These are phyloP conservation scores for Saguinus midas DNA, from an alignment of 2,113 vertebrate genomes.

Conservation along the genomic window DNA sequence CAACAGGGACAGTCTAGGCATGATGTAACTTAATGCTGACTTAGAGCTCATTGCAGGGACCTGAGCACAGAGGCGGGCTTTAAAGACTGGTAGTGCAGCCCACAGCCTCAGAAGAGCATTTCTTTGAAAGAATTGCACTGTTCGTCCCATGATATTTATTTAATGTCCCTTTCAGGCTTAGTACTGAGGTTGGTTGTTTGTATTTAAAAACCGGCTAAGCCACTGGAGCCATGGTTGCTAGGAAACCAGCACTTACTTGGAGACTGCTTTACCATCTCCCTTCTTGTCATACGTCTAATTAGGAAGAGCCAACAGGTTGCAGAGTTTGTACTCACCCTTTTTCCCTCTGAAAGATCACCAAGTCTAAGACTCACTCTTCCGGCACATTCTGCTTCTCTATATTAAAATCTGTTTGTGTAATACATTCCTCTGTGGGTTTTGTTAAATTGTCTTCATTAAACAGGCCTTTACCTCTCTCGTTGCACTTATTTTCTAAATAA, in stretches of 20 bases:
- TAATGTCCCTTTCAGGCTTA: not conserved
- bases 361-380: not conserved
- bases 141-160: constrained; percentile 36
- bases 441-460: not conserved
- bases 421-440: not conserved
- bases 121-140: not conserved
- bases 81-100: not conserved
- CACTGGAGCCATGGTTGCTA: constrained; percentile 22
- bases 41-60: not conserved
- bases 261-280: not conserved
- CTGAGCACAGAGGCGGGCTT: not conserved
- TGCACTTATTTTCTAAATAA: not conserved
- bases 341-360: not conserved
- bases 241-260: not conserved
- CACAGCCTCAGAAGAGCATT: not conserved
- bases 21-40: not conserved
- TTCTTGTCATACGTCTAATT: constrained; percentile 6
- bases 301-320: constrained; percentile 5
- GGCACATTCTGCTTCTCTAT: not conserved
- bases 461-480: not conserved
- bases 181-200: constrained; percentile 30
- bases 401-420: not conserved
- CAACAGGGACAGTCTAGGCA: not conserved
- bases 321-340: not conserved
- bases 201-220: constrained; percentile 48